A percentile compares a stretch with the other conserved stretches of the same genome.
These are phyloP conservation scores for Mobula birostris DNA, from an alignment of 2,113 vertebrate species.

Conservation along the genomic window DNA sequence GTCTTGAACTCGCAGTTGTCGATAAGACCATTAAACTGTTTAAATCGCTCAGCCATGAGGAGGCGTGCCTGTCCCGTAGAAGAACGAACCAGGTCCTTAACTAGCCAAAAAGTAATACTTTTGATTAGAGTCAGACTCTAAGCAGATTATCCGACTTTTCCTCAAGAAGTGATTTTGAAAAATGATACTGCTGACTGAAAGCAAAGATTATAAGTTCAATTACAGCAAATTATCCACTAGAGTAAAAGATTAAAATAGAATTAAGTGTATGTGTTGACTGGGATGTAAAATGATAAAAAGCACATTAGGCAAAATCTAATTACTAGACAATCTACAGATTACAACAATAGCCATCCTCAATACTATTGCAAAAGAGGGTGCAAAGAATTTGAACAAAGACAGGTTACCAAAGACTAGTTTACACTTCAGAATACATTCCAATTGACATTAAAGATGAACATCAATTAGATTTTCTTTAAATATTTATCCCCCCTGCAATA, in stretches of 20 bases:
- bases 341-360: too few relatives aligned
- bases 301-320: neutral
- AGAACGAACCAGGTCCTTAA: constrained; percentile 75
- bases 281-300: neutral
- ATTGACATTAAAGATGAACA: too few relatives aligned
- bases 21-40: constrained; percentile 80
- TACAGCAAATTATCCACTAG: neutral
- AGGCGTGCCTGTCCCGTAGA: constrained; percentile 78
- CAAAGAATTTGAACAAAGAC: too few relatives aligned
- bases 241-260: neutral
- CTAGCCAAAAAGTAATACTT: constrained; percentile 49
- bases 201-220: neutral
- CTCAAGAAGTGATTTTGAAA: too few relatives aligned
- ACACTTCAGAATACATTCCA: too few relatives aligned
- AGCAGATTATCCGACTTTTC: neutral
- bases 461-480: too few relatives aligned
- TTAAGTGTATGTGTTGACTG: neutral
- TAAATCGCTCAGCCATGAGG: constrained; percentile 81
- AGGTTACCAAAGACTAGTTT: too few relatives aligned
- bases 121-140: neutral
- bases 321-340: too few relatives aligned
- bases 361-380: too few relatives aligned
- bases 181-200: neutral
- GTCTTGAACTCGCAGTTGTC: constrained; percentile 79
- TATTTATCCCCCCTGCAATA: too few relatives aligned